A percentile compares a stretch with the other conserved stretches of the same genome.
Evolutionary conservation across 2,113 vertebrate species (phyloP).

Genomic region (Mesembrinibis cayennensis): DNA sequence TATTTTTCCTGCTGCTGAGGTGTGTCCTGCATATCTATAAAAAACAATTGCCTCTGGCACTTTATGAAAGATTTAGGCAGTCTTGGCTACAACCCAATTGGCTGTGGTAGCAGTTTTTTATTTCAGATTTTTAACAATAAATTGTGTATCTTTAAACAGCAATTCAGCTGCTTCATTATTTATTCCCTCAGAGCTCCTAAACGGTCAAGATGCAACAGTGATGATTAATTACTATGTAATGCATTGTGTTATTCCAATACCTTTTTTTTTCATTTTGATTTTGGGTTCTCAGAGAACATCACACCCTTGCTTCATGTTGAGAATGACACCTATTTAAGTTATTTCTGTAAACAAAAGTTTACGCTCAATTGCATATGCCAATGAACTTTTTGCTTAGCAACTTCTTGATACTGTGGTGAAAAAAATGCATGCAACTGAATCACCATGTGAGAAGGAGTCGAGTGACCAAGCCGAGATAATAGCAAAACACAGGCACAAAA

Average conservation of each 20-base stretch:
- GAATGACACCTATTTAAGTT: not conserved
- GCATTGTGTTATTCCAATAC: not conserved
- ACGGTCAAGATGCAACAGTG: not conserved
- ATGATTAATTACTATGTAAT: conserved; percentile 2
- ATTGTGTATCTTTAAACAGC: not conserved
- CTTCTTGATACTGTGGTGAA: not conserved
- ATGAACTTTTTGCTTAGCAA: not conserved
- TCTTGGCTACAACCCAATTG: not conserved
- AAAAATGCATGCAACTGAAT: not conserved
- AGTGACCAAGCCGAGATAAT: not conserved
- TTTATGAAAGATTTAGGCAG: not conserved
- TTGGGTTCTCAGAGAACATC: not conserved
- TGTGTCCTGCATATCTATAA: not conserved
- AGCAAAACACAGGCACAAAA: not conserved
- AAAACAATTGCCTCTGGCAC: not conserved
- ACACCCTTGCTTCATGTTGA: not conserved
- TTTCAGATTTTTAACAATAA: conserved; percentile 21
- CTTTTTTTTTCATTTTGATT: not conserved
- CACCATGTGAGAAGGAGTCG: not conserved
- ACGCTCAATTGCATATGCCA: not conserved
- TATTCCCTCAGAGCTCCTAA: not conserved
- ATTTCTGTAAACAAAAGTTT: not conserved
- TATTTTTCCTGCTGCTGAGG: not conserved
- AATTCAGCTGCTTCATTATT: not conserved
- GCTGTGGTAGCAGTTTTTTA: not conserved